These are phyloP conservation scores for Apostichopus leukothele DNA, from an alignment of 53 echinoderm and acorn worm species.

Conservation along the genomic window DNA sequence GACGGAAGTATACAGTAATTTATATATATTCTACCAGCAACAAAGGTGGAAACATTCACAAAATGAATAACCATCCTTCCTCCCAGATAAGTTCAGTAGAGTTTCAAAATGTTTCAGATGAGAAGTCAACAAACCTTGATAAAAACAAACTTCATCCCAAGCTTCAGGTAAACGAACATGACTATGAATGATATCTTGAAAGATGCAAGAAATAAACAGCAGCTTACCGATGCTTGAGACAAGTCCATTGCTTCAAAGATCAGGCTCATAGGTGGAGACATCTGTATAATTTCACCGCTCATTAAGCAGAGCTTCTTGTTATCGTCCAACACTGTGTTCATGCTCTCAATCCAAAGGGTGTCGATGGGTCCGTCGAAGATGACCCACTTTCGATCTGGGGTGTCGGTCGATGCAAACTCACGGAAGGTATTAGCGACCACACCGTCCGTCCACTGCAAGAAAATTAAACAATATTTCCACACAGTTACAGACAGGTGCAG, in stretches of 20 bases:
- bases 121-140: no score
- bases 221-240: slow-evolving; percentile 95
- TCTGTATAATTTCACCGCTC: slow-evolving; percentile 99
- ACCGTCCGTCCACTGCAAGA: slow-evolving; percentile 97
- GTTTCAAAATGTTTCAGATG: no score
- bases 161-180: no score
- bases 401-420: slow-evolving; percentile 99
- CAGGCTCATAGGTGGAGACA: slow-evolving; percentile 97
- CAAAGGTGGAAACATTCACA: no score
- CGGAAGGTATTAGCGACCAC: slow-evolving; percentile 98
- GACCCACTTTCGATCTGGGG: slow-evolving; percentile 98
- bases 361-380: slow-evolving; percentile 98
- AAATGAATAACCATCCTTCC: no score
- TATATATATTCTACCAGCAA: no score
- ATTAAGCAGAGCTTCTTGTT: slow-evolving; percentile 99
- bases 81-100: no score
- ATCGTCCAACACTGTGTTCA: slow-evolving; percentile 99
- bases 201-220: not conserved
- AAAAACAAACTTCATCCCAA: no score
- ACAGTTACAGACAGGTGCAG: not conserved
- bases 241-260: slow-evolving; percentile 99
- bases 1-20: no score
- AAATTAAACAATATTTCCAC: not conserved
- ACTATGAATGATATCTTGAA: no score
- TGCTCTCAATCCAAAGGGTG: slow-evolving; percentile 99